Evolutionary conservation across 2,113 vertebrate species (phyloP), one percentile per base, ranked within the genome.

Genomic region (Eudorcas thomsonii): DNA sequence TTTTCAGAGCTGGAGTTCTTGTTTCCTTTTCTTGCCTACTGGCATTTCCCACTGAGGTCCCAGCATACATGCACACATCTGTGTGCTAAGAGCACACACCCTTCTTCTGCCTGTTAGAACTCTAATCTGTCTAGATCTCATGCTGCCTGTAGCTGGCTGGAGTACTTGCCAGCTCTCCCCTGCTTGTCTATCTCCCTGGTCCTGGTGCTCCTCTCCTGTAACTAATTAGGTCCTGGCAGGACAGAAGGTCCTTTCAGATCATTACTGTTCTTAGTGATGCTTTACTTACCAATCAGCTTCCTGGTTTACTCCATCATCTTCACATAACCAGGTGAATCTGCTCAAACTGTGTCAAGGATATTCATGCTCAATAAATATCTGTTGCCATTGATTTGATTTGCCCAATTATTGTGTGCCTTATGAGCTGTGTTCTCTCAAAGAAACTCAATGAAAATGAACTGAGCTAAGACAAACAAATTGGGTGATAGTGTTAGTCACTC

Each of bases 391-490:
- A 87, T 74, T 96, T 2, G 7, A 43, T 43, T 84, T 86, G 64
- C n/a, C 52, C 45, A 36, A 6, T 25, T 67, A 36, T 71, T 13
- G 21, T 48, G 48, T 60, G 30, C n/a, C 50, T 94, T 59, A 7
- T 45, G 60, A 90, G 28, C 45, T 90, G 45, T 26, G 21, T 26
- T 83, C 23, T 78, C 13, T 86, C 33, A 52, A 26, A 62, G 33
- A 81, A 59, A 78, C 0, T 50, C 60, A 36, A 1, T 71, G 62
- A n/a, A 95, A 95, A 60, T 77, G 50, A 59, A 81, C 36, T 64
- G 50, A 54, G 55, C 36, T 48, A 87, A 82, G 48, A 60, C 57
- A 95, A 60, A 88, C 9, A 84, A 90, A 83, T 54, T 57, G 85
- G 12, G 11, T 28, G 15, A 81, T 1, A 48, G 52, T 48, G 67